phyloP scores from a whole-genome alignment of 2,888 invertebrate genomes.

The Tiliacea aurago region DNA sequence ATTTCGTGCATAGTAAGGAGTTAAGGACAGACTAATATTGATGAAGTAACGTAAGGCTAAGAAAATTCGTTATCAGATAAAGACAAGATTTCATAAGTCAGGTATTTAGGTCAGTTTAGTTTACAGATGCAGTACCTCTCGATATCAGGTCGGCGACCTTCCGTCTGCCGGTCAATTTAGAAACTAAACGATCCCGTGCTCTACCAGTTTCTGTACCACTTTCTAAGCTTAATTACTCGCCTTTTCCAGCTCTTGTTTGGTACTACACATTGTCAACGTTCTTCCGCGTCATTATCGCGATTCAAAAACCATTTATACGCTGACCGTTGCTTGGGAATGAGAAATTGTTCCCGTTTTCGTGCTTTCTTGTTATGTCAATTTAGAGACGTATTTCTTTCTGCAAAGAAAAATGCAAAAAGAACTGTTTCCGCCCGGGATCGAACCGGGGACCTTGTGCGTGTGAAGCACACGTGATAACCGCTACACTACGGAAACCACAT shows the following conservation, averaged over 20 bases:
- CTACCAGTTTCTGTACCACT: conserved; percentile 80
- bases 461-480: conserved; percentile 95
- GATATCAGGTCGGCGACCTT: conserved; percentile 74
- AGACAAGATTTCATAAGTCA: conserved; percentile 37
- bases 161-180: conserved; percentile 78
- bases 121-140: conserved; percentile 53
- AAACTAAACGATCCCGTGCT: conserved; percentile 80
- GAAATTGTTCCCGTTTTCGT: conserved; percentile 45
- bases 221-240: conserved; percentile 85
- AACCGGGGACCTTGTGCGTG: conserved; percentile 94
- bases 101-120: conserved; percentile 63
- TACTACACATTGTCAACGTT: conserved; percentile 81
- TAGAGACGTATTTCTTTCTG: conserved; percentile 9
- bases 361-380: conserved; percentile 29
- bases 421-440: conserved; percentile 93
- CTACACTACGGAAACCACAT: conserved; percentile 93
- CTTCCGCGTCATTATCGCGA: conserved; percentile 84
- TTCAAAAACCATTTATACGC: conserved; percentile 70
- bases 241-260: conserved; percentile 80
- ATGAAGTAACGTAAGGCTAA: conserved; percentile 32
- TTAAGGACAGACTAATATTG: conserved; percentile 17
- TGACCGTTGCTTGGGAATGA: conserved; percentile 62
- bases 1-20: conserved; percentile 38
- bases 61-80: conserved; percentile 59
- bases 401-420: conserved; percentile 44